Evolutionary conservation across 37 sponge, comb jelly and placozoan species (phyloP), one percentile per base, ranked within the genome.

Genomic region (Aplysina aerophoba): DNA sequence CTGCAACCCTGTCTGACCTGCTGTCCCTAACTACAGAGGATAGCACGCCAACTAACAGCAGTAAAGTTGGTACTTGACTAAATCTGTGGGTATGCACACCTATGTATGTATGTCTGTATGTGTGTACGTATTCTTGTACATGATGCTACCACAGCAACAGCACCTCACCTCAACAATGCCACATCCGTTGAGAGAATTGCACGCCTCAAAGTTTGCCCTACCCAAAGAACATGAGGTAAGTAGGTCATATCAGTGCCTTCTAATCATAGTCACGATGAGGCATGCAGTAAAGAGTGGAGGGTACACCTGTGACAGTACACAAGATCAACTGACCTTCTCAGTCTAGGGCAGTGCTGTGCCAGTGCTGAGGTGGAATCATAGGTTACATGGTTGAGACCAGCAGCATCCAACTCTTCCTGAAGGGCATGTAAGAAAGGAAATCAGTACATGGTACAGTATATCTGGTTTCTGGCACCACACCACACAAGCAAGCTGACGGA

Each of bases 131-230:
- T 31, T 53, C 22, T 13, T 31, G 36, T 44, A 44, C 50, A 44
- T 44, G 6, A 44, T 44, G 3, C 6, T 44, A 44, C 8, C 50
- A 44, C 50, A 11, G 50, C 50, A 44, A 11, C 34, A 86, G 39
- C 40, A 25, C 41, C 62, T 79, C 38, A 93, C 94, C 82, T 85
- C 75, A 11, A 81, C 22, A 22, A 93, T 55, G 40, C 94, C 94
- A 50, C 73, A 63, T 0, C 94, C 94, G 85, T 88, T 74, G 13
- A 93, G 82, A 40, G 34, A 59, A 31, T 85, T 80, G 82, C 90
- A 85, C 34, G 86, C 85, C 28, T 93, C 94, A 85, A 93, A 87
- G 13, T 27, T 59, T 34, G 66, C 94, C 58, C 94, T 93, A 44
- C 3, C 79, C 20, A 30, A 41, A 31, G 54, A 89, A 31, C 3